Conservation (phyloP, 2,888 invertebrate species). For the Lasius fuliginosus region DNA sequence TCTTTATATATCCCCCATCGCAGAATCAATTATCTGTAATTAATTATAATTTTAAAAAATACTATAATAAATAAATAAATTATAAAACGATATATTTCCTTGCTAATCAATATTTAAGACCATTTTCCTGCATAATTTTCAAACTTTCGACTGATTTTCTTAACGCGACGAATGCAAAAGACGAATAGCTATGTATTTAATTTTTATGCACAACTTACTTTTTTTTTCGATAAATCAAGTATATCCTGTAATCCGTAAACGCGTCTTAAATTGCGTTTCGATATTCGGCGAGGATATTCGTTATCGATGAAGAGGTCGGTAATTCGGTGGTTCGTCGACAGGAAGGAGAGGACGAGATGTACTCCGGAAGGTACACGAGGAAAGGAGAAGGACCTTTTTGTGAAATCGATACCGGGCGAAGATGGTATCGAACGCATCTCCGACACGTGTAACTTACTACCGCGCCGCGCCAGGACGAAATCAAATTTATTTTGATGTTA, state of each 20-base stretch:
- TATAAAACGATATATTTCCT: not conserved
- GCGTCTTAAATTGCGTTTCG: conserved; percentile 3
- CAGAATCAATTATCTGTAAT: not conserved
- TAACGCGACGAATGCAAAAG: not conserved
- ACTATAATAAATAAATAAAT: not conserved
- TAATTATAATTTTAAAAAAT: not conserved
- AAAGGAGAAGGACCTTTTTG: conserved; percentile 78
- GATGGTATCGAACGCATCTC: conserved; percentile 83
- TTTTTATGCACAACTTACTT: not conserved
- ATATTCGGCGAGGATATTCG: conserved; percentile 48
- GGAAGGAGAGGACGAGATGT: conserved; percentile 69
- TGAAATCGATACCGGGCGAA: conserved; percentile 85
- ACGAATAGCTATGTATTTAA: not conserved
- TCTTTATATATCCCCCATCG: not conserved
- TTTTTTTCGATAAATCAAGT: not conserved
- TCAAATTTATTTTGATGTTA: conserved; percentile 84
- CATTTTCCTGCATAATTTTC: not conserved
- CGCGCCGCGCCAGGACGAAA: conserved; percentile 80
- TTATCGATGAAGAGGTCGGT: conserved; percentile 74
- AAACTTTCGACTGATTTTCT: not conserved
- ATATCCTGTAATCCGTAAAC: not conserved
- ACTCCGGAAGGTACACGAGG: conserved; percentile 35
- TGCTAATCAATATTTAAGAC: not conserved
- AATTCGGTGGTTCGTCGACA: conserved; percentile 78
- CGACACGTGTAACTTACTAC: conserved; percentile 86